Evolutionary conservation across 2,113 vertebrate genomes (phyloP).

Genomic region (Pseudorhombus dupliciocellatus): DNA sequence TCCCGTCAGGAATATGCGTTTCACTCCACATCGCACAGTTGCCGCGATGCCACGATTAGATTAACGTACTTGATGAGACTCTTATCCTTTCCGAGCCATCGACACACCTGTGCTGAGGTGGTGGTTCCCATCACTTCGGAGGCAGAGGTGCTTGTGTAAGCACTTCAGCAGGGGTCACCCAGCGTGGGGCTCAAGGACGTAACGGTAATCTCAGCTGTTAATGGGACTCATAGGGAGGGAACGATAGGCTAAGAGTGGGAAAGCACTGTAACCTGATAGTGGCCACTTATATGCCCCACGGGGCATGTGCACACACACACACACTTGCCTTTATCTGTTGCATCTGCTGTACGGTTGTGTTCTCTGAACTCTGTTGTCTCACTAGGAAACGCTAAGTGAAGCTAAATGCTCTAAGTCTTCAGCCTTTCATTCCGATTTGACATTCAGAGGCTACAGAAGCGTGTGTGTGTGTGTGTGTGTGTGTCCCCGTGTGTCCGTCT

Average conservation of each 20-base stretch:
- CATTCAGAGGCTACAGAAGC: constrained; percentile 35
- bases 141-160: constrained; percentile 69
- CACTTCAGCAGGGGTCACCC: constrained; percentile 65
- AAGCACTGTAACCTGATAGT: constrained; percentile 50
- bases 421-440: constrained; percentile 51
- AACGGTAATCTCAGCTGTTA: constrained; percentile 71
- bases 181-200: constrained; percentile 72
- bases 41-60: neutral
- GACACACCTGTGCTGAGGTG: neutral
- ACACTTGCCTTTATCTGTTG: constrained; percentile 27
- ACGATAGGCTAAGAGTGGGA: constrained; percentile 38
- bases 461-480: constrained; percentile 14
- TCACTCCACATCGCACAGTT: constrained; percentile 8
- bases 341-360: constrained; percentile 12
- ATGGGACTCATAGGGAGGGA: constrained; percentile 53
- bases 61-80: constrained; percentile 33
- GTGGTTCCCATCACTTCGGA: constrained; percentile 55
- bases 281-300: constrained; percentile 27
- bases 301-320: neutral
- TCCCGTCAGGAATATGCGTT: constrained; percentile 23
- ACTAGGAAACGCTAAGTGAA: constrained; percentile 44
- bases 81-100: neutral
- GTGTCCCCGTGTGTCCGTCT: constrained; percentile 34
- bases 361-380: constrained; percentile 20
- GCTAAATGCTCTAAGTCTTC: constrained; percentile 41